phyloP scores from a whole-genome alignment of 2,113 vertebrate species.

The Chionodraco myersi region DNA sequence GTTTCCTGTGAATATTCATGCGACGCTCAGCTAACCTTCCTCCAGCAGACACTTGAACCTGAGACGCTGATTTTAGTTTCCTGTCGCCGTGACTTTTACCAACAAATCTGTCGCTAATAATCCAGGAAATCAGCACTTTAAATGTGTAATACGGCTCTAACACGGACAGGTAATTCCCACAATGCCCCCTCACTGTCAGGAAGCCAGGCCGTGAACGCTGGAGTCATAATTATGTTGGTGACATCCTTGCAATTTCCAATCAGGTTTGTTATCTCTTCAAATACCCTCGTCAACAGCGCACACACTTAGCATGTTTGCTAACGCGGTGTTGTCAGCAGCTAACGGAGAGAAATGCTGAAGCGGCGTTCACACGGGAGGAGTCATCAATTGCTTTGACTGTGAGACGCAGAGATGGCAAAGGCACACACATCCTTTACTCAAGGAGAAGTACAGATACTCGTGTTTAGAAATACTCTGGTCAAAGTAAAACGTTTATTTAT shows the following conservation, averaged over 20 bases:
- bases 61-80: slow-evolving; percentile 16
- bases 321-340: slow-evolving; percentile 23
- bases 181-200: slow-evolving; percentile 58
- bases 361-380: slow-evolving; percentile 8
- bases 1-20: slow-evolving; percentile 73
- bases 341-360: slow-evolving; percentile 31
- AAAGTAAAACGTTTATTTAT: too few species aligned
- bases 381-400: slow-evolving; percentile 5
- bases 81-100: slow-evolving; percentile 42
- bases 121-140: slow-evolving; percentile 54
- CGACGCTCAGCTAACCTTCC: slow-evolving; percentile 66
- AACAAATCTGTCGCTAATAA: slow-evolving; percentile 40
- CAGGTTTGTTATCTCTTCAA: slow-evolving; percentile 63
- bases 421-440: too few species aligned
- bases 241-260: slow-evolving; percentile 57
- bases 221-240: slow-evolving; percentile 58
- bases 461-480: too few species aligned
- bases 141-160: slow-evolving; percentile 57
- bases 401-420: too few species aligned
- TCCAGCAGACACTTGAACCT: slow-evolving; percentile 56
- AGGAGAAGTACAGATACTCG: too few species aligned
- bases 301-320: slow-evolving; percentile 45
- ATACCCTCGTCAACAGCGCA: slow-evolving; percentile 15
- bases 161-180: slow-evolving; percentile 61
- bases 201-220: slow-evolving; percentile 22